Percentiles rank a stretch among this genome's conserved stretches.
Conservation (phyloP, 2,113 vertebrate genomes). For the Chaetops frenatus region DNA sequence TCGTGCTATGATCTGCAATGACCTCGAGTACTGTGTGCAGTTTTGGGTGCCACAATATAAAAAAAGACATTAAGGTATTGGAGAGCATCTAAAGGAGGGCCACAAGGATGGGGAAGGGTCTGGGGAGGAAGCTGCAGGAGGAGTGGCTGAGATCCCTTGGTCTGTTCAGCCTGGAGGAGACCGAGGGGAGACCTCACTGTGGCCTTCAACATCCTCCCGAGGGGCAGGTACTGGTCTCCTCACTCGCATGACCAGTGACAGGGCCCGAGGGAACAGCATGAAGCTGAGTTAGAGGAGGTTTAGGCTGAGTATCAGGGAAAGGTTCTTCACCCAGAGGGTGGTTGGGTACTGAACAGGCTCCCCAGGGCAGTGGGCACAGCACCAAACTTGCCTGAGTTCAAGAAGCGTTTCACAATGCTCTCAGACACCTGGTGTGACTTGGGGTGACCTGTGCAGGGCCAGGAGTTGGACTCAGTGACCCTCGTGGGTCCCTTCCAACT, state of each 20-base stretch:
- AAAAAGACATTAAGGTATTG: background rate
- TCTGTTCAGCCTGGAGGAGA: background rate
- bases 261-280: background rate
- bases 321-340: background rate
- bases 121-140: background rate
- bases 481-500: background rate
- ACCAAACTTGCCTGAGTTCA: background rate
- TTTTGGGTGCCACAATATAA: background rate
- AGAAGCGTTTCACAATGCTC: accelerated
- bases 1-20: background rate
- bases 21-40: background rate
- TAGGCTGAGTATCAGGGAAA: background rate
- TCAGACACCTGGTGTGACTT: background rate
- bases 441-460: background rate
- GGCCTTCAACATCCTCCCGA: background rate
- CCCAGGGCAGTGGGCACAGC: background rate
- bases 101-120: background rate
- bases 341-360: background rate
- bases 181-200: background rate
- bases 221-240: background rate
- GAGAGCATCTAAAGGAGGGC: background rate
- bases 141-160: background rate
- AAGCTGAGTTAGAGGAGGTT: background rate
- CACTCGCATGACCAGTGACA: background rate
- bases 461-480: background rate